These are phyloP conservation scores for Lucifuga dentata DNA, from an alignment of 2,113 vertebrate genomes.

Conservation along the genomic window DNA sequence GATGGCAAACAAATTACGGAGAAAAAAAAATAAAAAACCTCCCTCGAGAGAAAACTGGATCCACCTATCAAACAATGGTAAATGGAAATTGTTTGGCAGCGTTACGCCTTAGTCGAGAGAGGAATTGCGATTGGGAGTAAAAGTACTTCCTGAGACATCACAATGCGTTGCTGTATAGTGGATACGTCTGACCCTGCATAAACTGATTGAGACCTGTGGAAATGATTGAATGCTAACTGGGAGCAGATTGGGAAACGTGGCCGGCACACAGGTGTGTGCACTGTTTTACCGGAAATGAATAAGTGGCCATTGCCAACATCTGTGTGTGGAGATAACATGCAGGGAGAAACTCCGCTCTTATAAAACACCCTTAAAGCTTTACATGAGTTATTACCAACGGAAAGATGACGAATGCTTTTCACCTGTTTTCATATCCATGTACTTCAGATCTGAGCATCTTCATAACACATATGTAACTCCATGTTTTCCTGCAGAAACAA, in stretches of 20 bases:
- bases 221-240: conserved; percentile 34
- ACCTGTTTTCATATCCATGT: too few relatives aligned
- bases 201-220: conserved; percentile 24
- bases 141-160: conserved; percentile 54
- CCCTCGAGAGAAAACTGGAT: conserved; percentile 49
- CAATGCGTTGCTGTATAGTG: conserved; percentile 19
- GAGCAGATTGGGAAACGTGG: conserved; percentile 38
- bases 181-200: conserved; percentile 36
- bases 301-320: conserved; percentile 12
- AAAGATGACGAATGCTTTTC: too few relatives aligned
- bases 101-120: conserved; percentile 38
- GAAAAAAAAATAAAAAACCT: conserved; percentile 3
- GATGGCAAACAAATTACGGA: conserved; percentile 52
- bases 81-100: conserved; percentile 67
- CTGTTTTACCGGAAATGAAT: too few relatives aligned
- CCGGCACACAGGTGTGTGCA: conserved; percentile 10
- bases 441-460: too few relatives aligned
- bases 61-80: conserved; percentile 64
- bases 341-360: not conserved
- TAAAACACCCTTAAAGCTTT: not conserved
- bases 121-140: conserved; percentile 48
- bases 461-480: too few relatives aligned
- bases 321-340: conserved; percentile 29
- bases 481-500: too few relatives aligned
- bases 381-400: not conserved